Conservation (phyloP, 2,888 invertebrate genomes). For the Tinea pellionella region DNA sequence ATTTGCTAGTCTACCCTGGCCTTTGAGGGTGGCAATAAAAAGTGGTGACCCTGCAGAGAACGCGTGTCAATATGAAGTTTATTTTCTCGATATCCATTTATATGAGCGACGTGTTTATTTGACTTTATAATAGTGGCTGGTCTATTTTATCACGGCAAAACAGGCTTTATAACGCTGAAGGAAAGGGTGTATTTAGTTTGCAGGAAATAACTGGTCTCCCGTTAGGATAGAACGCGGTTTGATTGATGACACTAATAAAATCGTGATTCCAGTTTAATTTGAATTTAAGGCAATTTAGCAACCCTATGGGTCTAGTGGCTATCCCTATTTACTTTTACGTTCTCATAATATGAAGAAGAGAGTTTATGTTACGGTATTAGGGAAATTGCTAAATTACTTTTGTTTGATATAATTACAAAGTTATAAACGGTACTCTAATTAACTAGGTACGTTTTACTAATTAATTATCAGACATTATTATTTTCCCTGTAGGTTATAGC, state of each 20-base stretch:
- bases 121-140: conserved; percentile 47
- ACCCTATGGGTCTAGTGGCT: conserved; percentile 31
- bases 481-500: no score
- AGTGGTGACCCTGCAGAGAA: conserved; percentile 25
- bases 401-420: neutral
- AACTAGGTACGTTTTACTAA: no score
- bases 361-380: neutral
- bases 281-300: conserved; percentile 66
- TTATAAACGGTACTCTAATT: no score
- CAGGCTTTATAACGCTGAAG: conserved; percentile 26
- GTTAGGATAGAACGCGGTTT: conserved; percentile 51
- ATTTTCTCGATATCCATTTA: conserved; percentile 55
- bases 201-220: conserved; percentile 27
- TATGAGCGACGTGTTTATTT: conserved; percentile 60
- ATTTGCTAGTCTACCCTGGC: neutral
- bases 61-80: conserved; percentile 59
- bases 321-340: conserved; percentile 6
- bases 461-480: no score
- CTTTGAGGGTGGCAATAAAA: neutral
- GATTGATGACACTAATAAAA: conserved; percentile 69
- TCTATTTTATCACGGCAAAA: conserved; percentile 28
- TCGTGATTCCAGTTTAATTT: conserved; percentile 68
- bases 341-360: neutral
- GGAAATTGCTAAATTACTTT: neutral
- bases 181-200: conserved; percentile 39